phyloP scores from a whole-genome alignment of 2,113 vertebrate genomes.

The Fregetta grallaria region DNA sequence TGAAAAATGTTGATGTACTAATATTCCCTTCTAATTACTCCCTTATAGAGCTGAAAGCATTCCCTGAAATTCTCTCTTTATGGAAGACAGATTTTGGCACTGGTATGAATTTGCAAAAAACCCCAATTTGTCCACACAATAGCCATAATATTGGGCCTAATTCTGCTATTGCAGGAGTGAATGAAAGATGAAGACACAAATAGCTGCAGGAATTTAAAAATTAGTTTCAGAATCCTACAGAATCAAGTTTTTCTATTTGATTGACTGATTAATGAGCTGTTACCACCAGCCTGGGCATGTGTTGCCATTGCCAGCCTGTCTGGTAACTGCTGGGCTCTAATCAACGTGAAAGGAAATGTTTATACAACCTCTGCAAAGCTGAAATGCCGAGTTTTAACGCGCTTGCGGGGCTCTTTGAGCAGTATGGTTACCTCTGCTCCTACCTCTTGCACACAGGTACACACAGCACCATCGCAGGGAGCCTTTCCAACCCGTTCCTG shows the following conservation, averaged over 20 bases:
- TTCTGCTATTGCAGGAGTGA: not conserved
- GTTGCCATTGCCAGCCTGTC: not conserved
- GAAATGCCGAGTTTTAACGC: not conserved
- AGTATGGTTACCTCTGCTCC: not conserved
- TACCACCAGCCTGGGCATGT: not conserved
- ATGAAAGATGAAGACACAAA: not conserved
- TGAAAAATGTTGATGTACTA: not conserved
- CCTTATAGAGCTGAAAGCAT: not conserved
- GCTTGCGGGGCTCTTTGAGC: not conserved
- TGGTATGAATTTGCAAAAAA: not conserved
- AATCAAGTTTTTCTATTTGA: not conserved
- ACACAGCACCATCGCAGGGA: accelerated
- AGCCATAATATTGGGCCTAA: not conserved
- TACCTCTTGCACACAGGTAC: not conserved
- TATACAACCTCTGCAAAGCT: not conserved
- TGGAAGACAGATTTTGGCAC: not conserved
- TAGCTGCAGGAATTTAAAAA: not conserved
- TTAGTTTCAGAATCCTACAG: not conserved
- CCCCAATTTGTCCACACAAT: not conserved
- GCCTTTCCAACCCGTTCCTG: not conserved
- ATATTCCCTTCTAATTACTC: not conserved
- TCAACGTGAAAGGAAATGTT: not conserved
- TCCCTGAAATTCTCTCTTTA: not conserved
- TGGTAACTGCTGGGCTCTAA: not conserved
- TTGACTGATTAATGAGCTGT: not conserved